Evolutionary conservation across 1,140 invertebrate species (phyloP), one percentile per base, ranked within the genome.

Genomic region (Pteromalus puparum): DNA sequence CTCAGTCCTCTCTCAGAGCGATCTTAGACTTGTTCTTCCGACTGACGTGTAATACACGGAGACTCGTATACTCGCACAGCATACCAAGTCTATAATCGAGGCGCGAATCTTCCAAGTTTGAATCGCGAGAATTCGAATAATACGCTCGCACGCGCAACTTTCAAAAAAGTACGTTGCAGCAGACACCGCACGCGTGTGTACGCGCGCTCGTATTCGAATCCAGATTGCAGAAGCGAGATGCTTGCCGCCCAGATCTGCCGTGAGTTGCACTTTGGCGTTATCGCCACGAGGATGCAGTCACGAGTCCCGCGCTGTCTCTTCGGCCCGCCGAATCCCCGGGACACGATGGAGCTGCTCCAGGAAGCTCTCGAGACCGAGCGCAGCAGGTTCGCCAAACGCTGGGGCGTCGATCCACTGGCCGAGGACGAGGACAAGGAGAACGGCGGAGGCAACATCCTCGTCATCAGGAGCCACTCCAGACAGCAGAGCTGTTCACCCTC

Each of bases 361-460:
- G 92, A 92, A 34, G 88, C 91, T 0, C 74, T 92, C 5, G 91
- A 92, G n/a, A 79, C 84, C 26, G 92, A 93, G 67, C 87, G 91
- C 38, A 89, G 86, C 34, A 90, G 88, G 48, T 93, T 93, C 84
- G 83, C 88, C 1, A 89, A 87, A 6, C 86, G 92, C 83, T 92
- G 92, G 91, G 92, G 92, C 74, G 87, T 93, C 46, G 91, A 93
- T 87, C 91, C 91, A 0, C 83, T 88, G 10, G 87, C 87, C 13
- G 90, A 91, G n/a, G 83, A 84, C 15, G 87, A 89, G 42, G 91
- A 93, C 81, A 92, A 93, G 87, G 92, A 93, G 82, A 92, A 93
- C 75, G 86, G 28, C 18, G 13, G 30, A 0, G 2, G 79, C 81
- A 88, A 82, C 87, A 84, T 28, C 87, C 87, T 83, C 79, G 86